Base-by-base conservation (phyloP, 92 coral and sea anemone genomes). In the Bergia puertoricense region DNA sequence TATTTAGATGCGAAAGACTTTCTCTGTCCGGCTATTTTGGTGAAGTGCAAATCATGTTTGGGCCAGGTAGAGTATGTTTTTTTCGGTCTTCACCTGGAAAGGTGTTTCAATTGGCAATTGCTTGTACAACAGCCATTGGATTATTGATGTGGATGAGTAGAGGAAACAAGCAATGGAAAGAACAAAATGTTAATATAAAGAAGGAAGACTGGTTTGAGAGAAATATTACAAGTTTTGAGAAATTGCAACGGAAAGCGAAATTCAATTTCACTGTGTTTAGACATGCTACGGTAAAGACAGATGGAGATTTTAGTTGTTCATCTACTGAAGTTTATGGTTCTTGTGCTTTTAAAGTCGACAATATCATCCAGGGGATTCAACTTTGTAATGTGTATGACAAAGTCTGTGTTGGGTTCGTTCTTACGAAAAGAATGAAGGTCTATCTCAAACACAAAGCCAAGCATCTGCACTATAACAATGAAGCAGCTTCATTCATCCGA, bases 241-340 rank as follows among this genome's bases (percentile, higher is more conserved):
- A 77, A 16, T 36, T 46, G 76, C 69, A 80, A 79, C 42, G 16
- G 16, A 79, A 50, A 5, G 50, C n/a, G 45, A 79, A 48, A 18
- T 42, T 44, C 13, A 77, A 79, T 46, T 89, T 85, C 81, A 85
- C 82, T 44, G 76, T 89, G 39, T 89, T 77, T 22, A 85, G 79
- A 73, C 81, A 46, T 22, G 38, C 45, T 8, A 66, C 85, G 6
- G 59, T 76, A 2, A 20, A 37, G 13, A 69, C 76, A 7, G 43
- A 44, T n/a, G 94, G 94, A 20, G 86, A 92, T 77, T 92, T 89
- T 62, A 65, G 89, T 8, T 92, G 94, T 76, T 76, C 89, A 44
- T 45, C 89, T 11, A 86, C 94, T 14, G 88, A 81, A 45, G 80
- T 87, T 4, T 30, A 54, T 44, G 86, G 89, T 6, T 72, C 73